phyloP scores from a whole-genome alignment of 2,797 vertebrate genomes.

The Babyrousa celebensis region DNA sequence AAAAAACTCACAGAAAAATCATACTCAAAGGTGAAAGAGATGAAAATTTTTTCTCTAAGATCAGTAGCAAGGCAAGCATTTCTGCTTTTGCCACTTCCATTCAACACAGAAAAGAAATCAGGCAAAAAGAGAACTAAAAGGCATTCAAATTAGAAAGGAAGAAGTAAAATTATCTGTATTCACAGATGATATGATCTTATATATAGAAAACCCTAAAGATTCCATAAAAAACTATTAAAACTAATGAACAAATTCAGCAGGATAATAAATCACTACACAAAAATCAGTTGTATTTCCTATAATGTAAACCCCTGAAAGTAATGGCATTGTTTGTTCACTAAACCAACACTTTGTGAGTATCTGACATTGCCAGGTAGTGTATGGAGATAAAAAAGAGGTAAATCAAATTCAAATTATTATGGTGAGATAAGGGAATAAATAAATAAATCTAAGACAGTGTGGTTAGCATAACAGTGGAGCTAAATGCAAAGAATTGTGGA shows the following conservation, averaged over 20 bases:
- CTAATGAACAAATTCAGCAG: too few relatives aligned
- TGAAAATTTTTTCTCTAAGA: too few relatives aligned
- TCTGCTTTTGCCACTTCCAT: too few relatives aligned
- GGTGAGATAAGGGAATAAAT: background rate
- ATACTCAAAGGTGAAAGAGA: background rate
- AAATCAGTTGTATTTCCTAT: background rate
- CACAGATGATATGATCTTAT: too few relatives aligned
- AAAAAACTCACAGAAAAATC: background rate
- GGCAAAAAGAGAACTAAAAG: too few relatives aligned
- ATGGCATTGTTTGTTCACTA: conserved; percentile 15
- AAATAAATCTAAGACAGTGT: background rate
- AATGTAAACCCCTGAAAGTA: background rate
- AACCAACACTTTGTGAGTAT: background rate
- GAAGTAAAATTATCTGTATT: too few relatives aligned
- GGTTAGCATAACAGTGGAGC: background rate
- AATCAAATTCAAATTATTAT: background rate
- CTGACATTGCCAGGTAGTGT: background rate
- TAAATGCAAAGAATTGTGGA: background rate
- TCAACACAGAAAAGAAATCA: too few relatives aligned
- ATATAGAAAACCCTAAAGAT: too few relatives aligned
- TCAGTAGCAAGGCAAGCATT: too few relatives aligned
- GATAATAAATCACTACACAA: too few relatives aligned
- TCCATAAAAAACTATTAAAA: background rate
- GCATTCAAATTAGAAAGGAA: too few relatives aligned
- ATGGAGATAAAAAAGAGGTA: background rate